Evolutionary conservation across 2,113 vertebrate genomes (phyloP).

Genomic region (Campylomormyrus numenius): DNA sequence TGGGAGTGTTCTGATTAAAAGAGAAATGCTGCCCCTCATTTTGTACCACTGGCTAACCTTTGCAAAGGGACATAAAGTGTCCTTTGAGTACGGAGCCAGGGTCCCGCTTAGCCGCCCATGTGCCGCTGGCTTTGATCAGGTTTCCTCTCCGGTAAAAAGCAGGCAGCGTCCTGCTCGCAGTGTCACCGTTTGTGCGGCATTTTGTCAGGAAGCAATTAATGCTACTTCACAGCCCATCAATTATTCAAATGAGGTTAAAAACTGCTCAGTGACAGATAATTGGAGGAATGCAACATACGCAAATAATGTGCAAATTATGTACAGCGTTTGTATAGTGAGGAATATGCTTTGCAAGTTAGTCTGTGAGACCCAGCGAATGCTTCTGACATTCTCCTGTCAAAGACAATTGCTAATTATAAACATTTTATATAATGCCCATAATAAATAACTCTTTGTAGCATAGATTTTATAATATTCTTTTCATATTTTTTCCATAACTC

Average conservation of each 20-base stretch:
- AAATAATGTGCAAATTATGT: conserved; percentile 15
- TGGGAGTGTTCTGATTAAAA: not conserved
- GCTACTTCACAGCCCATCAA: conserved; percentile 17
- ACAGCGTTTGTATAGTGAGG: not conserved
- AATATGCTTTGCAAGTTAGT: conserved; percentile 2
- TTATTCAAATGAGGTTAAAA: conserved; percentile 24
- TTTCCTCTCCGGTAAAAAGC: not conserved
- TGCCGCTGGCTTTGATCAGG: not conserved
- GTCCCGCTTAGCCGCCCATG: not conserved
- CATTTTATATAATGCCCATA: not conserved
- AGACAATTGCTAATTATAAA: not conserved
- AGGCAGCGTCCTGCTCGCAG: not conserved
- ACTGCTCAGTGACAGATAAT: conserved; percentile 9
- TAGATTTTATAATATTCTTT: not conserved
- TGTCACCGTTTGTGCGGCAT: not conserved
- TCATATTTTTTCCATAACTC: not conserved
- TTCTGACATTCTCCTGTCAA: not conserved
- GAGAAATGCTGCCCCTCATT: not conserved
- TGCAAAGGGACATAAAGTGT: not conserved
- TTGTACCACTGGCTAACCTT: not conserved
- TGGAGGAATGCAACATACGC: not conserved
- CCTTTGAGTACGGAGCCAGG: not conserved
- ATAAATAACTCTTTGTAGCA: not conserved
- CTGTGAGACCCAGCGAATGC: not conserved
- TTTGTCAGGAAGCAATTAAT: conserved; percentile 16